These are phyloP conservation scores for Tapera naevia DNA, from an alignment of 2,797 vertebrate genomes.

Conservation along the genomic window DNA sequence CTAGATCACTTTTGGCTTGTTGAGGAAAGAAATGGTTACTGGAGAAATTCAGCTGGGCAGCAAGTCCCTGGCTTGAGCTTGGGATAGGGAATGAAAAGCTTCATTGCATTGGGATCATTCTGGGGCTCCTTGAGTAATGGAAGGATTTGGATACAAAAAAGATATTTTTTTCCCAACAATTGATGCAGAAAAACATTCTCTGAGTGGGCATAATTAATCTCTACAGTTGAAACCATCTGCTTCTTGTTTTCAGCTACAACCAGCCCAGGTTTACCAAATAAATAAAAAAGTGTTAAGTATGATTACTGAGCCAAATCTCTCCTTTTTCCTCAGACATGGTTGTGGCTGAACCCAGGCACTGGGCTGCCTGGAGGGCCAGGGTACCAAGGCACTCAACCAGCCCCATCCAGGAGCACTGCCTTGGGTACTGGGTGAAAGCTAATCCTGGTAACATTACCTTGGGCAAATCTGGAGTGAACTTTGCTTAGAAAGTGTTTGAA, in stretches of 20 bases:
- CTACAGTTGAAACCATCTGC: not conserved
- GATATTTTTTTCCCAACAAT: not conserved
- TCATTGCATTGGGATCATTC: not conserved
- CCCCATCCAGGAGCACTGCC: rapidly evolving
- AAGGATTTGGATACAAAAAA: not conserved
- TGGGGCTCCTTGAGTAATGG: not conserved
- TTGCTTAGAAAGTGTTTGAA: not conserved
- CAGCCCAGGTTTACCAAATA: not conserved
- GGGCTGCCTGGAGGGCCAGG: not conserved
- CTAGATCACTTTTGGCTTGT: not conserved
- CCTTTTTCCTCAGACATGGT: not conserved
- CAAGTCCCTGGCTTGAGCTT: not conserved
- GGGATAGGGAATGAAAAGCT: not conserved
- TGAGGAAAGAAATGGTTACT: not conserved
- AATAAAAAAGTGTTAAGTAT: not conserved
- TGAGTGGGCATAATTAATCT: not conserved
- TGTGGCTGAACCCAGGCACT: not conserved
- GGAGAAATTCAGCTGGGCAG: not conserved
- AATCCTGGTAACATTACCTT: not conserved
- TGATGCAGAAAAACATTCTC: not conserved
- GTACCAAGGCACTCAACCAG: not conserved
- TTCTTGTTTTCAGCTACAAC: not conserved
- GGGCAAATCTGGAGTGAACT: not conserved
- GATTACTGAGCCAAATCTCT: not conserved
- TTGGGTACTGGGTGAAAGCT: not conserved